These are phyloP conservation scores for Lamellibrachia satsuma DNA, from an alignment of 2,888 invertebrate species.

Conservation along the genomic window DNA sequence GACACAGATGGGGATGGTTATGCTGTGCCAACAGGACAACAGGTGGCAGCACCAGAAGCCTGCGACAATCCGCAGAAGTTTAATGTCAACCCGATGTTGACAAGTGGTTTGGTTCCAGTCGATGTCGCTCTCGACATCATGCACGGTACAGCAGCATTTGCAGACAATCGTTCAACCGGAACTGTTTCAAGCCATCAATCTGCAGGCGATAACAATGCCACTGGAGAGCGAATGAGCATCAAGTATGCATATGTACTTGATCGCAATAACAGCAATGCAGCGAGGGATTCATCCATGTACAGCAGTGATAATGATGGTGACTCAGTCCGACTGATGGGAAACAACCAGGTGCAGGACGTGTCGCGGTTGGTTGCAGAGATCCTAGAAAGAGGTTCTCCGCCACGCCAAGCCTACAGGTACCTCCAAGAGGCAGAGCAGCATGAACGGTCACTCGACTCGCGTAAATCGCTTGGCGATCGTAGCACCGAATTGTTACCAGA, in stretches of 20 bases:
- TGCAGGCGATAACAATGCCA: not conserved
- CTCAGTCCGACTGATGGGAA: not conserved
- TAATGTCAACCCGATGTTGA: conserved; percentile 28
- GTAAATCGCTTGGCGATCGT: not conserved
- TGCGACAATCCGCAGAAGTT: not conserved
- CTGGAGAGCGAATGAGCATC: not conserved
- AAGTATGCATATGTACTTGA: not conserved
- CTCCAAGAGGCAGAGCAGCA: conserved; percentile 44
- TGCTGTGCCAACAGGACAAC: not conserved
- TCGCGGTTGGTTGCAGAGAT: conserved; percentile 46
- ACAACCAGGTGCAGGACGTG: not conserved
- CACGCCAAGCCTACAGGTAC: conserved; percentile 52
- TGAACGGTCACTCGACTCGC: conserved; percentile 30
- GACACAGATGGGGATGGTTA: not conserved
- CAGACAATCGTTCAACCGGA: not conserved
- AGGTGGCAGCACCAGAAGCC: not conserved
- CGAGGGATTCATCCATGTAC: not conserved
- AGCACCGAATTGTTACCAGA: not conserved
- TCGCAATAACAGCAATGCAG: conserved; percentile 18
- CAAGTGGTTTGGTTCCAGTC: conserved; percentile 33
- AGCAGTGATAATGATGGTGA: not conserved
- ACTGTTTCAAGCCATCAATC: conserved; percentile 2
- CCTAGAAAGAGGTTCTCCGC: conserved; percentile 49
- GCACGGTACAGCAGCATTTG: conserved; percentile 13
- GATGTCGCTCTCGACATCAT: conserved; percentile 36